Evolutionary conservation across 2,797 vertebrate genomes (phyloP).

Genomic region (Heteromormyrus szaboi): DNA sequence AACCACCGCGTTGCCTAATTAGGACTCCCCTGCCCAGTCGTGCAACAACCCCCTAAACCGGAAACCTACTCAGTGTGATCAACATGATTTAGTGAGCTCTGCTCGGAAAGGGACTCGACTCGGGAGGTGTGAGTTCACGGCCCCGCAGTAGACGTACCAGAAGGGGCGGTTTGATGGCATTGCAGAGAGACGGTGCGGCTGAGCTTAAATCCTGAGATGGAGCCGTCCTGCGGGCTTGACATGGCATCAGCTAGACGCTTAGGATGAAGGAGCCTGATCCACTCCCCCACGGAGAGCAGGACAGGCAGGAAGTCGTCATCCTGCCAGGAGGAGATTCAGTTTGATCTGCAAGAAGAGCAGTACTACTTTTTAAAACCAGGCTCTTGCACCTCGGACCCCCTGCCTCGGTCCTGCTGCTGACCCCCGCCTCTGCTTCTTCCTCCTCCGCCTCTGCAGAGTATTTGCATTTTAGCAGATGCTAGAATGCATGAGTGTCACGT

Average conservation of each 20-base stretch:
- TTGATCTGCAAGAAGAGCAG: neutral
- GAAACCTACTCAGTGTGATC: conserved; percentile 38
- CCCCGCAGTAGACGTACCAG: conserved; percentile 33
- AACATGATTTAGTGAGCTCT: conserved; percentile 39
- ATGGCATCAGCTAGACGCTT: neutral
- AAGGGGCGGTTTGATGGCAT: conserved; percentile 48
- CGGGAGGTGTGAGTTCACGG: conserved; percentile 38
- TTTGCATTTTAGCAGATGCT: neutral
- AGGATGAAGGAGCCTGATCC: neutral
- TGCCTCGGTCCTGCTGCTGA: neutral
- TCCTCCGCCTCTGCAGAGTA: neutral
- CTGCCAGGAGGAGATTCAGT: neutral
- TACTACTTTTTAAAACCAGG: neutral
- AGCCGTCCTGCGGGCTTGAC: conserved; percentile 11
- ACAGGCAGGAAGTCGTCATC: neutral
- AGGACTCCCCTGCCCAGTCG: conserved; percentile 36
- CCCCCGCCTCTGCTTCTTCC: neutral
- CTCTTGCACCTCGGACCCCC: neutral
- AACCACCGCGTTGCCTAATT: conserved; percentile 37
- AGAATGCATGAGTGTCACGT: conserved; percentile 12
- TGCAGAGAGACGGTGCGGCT: conserved; percentile 47
- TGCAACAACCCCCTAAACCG: conserved; percentile 25
- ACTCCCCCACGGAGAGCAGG: neutral
- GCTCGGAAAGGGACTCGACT: conserved; percentile 43
- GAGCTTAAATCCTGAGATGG: conserved; percentile 45